Percentiles rank a stretch among this genome's conserved stretches.
These are phyloP conservation scores for Melanogrammus aeglefinus DNA, from an alignment of 2,797 vertebrate genomes.

Conservation along the genomic window DNA sequence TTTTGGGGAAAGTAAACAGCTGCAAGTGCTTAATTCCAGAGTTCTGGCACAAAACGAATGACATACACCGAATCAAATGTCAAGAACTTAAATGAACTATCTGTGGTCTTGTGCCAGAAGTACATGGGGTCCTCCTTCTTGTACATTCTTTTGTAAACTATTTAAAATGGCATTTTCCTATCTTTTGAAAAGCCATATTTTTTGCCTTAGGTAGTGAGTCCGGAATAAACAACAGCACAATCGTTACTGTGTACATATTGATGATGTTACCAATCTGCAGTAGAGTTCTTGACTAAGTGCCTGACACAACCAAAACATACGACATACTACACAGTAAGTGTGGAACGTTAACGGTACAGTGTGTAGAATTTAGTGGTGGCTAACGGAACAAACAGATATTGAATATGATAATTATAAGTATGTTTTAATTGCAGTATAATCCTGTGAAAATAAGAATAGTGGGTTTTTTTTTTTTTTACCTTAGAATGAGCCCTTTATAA, in stretches of 20 bases:
- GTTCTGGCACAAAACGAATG: not conserved
- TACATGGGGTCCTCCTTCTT: conserved; percentile 32
- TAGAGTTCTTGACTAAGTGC: conserved; percentile 64
- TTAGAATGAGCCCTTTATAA: no score
- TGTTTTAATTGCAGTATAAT: no score
- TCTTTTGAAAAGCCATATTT: conserved; percentile 67
- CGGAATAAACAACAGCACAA: conserved; percentile 43
- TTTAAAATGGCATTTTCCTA: conserved; percentile 53
- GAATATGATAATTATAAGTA: no score
- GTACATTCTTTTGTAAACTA: conserved; percentile 50
- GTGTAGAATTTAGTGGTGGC: conserved; percentile 4
- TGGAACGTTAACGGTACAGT: conserved; percentile 10
- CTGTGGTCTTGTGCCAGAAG: conserved; percentile 19
- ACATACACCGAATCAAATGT: conserved; percentile 8
- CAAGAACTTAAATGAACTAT: conserved; percentile 6
- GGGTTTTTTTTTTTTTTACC: no score
- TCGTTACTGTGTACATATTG: conserved; percentile 36
- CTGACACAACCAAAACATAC: conserved; percentile 58
- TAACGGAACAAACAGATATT: no score
- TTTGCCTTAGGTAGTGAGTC: conserved; percentile 56
- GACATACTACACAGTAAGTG: conserved; percentile 28
- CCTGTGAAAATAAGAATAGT: no score
- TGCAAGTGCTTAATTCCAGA: not conserved
- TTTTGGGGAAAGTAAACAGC: not conserved
- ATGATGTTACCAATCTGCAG: conserved; percentile 36